phyloP scores from a whole-genome alignment of 2,888 invertebrate genomes.

The Caenorhabditis wallacei region DNA sequence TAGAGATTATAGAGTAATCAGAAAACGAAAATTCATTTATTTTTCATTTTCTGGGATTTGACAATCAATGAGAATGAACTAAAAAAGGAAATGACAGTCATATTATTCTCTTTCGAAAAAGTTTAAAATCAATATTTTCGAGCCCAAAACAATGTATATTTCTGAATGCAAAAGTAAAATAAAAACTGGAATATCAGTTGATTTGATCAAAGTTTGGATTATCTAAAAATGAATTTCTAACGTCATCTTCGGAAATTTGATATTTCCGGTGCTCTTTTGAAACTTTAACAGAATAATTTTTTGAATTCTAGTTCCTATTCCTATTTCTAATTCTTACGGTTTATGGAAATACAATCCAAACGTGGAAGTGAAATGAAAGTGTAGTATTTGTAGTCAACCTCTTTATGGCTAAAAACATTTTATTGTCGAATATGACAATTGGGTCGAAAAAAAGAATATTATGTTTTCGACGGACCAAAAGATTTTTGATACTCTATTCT shows the following conservation, averaged over 20 bases:
- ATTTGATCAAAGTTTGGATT: background rate
- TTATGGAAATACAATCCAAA: background rate
- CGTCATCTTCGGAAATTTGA: conserved; percentile 40
- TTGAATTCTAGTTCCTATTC: background rate
- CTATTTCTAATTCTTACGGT: background rate
- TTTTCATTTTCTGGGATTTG: no score
- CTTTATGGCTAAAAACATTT: no score
- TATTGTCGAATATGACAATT: no score
- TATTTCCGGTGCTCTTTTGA: conserved; percentile 44
- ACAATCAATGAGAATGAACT: no score
- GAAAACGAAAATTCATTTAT: background rate
- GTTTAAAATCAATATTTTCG: no score
- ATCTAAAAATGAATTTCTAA: background rate
- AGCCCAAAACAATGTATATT: no score
- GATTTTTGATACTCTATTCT: background rate
- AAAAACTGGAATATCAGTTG: no score
- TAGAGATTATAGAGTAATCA: background rate
- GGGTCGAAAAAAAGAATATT: background rate
- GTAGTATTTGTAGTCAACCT: no score
- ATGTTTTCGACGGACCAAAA: conserved; percentile 11
- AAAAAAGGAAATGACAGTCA: no score
- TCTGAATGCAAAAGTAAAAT: no score
- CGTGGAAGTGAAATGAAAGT: no score
- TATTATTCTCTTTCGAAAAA: no score
- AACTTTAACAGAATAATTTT: background rate